phyloP scores from a whole-genome alignment of 1,140 invertebrate species.

The Batillaria attramentaria region DNA sequence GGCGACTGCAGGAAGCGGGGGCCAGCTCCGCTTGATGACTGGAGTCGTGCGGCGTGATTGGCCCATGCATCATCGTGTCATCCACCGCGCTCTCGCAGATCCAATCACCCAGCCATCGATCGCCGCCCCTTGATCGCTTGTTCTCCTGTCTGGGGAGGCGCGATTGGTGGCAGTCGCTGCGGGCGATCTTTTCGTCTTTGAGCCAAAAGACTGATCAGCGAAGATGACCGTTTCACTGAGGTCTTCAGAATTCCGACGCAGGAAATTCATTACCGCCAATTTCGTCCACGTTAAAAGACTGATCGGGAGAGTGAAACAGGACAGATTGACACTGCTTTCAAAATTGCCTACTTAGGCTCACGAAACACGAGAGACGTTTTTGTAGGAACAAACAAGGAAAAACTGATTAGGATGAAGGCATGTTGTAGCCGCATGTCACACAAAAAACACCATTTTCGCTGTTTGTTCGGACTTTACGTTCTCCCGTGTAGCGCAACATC shows the following conservation, averaged over 20 bases:
- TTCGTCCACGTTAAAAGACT: too few species aligned
- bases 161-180: conserved; percentile 20
- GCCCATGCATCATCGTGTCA: conserved; percentile 26
- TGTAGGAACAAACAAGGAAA: too few species aligned
- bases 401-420: too few species aligned
- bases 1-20: background rate
- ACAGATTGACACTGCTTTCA: too few species aligned
- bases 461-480: too few species aligned
- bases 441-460: too few species aligned
- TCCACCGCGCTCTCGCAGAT: conserved; percentile 18
- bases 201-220: background rate
- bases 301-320: too few species aligned
- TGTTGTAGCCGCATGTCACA: too few species aligned
- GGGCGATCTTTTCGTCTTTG: background rate
- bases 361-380: too few species aligned
- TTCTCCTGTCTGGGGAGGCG: conserved; percentile 24
- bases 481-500: too few species aligned
- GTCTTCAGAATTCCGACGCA: background rate
- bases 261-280: background rate
- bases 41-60: conserved; percentile 11
- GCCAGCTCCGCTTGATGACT: background rate
- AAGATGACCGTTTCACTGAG: background rate
- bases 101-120: conserved; percentile 20
- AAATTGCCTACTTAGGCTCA: too few species aligned
- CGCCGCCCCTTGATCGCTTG: conserved; percentile 22